A percentile compares a stretch with the other conserved stretches of the same genome.
Evolutionary conservation across 2,113 vertebrate species (phyloP).

Genomic region (Lagopus muta): DNA sequence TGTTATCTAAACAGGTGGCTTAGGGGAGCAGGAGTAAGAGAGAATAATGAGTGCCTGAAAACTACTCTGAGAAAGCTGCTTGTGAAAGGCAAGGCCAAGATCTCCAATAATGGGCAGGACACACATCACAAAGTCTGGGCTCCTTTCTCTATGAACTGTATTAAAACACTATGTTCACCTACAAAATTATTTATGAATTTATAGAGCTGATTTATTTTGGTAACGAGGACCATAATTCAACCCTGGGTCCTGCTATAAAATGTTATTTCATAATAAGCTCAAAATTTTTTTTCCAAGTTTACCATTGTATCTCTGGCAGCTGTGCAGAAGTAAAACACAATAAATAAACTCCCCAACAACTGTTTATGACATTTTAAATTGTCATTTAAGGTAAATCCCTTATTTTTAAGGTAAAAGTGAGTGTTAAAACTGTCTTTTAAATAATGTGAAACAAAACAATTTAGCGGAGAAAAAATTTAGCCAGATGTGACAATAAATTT

Average conservation of each 20-base stretch:
- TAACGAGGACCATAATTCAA: conserved; percentile 42
- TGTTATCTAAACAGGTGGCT: neutral
- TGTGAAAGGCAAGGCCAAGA: neutral
- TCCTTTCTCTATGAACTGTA: neutral
- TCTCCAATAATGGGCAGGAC: neutral
- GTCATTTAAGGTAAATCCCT: no score
- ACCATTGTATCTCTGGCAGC: conserved; percentile 26
- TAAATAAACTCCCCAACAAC: conserved; percentile 58
- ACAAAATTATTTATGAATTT: conserved; percentile 35
- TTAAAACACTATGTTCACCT: neutral
- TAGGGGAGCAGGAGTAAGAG: neutral
- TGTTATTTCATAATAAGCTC: neutral
- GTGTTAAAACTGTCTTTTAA: conserved; percentile 39
- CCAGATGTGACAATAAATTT: neutral
- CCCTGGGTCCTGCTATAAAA: neutral
- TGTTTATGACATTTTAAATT: neutral
- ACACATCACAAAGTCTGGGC: neutral
- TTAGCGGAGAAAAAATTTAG: conserved; percentile 15
- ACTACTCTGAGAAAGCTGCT: neutral
- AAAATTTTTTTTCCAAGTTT: neutral
- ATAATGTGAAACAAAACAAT: conserved; percentile 39
- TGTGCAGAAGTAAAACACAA: conserved; percentile 27
- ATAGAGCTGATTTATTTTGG: neutral
- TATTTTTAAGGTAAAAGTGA: conserved; percentile 9
- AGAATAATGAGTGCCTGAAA: neutral